Conservation (phyloP, 2,113 vertebrate species). For the Urocitellus parryii region DNA sequence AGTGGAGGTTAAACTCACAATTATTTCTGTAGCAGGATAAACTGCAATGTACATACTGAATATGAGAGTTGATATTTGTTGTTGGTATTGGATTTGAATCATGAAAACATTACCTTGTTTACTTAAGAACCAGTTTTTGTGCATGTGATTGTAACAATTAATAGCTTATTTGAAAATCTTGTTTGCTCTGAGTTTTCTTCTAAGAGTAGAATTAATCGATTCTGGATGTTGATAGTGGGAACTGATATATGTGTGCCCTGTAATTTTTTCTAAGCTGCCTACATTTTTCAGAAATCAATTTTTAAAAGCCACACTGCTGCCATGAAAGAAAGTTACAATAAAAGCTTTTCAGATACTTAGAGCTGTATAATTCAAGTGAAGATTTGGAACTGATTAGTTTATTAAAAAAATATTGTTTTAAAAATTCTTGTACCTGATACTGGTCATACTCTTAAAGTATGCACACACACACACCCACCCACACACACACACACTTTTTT, state of each 20-base stretch:
- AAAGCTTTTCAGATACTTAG: not conserved
- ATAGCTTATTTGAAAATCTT: slow-evolving; percentile 39
- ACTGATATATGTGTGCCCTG: not conserved
- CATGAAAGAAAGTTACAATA: not conserved
- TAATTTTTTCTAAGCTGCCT: slow-evolving; percentile 43
- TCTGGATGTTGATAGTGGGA: not conserved
- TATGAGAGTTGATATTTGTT: not conserved
- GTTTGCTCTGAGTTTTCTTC: slow-evolving; percentile 31
- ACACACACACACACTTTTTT: too few species aligned
- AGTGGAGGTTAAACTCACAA: not conserved
- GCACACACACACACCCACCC: too few species aligned
- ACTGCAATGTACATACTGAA: not conserved
- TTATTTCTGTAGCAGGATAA: not conserved
- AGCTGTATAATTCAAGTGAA: not conserved
- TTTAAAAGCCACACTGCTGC: not conserved
- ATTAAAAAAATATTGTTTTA: not conserved
- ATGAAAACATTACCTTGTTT: slow-evolving; percentile 25
- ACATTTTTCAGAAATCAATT: slow-evolving; percentile 50
- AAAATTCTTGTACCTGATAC: not conserved
- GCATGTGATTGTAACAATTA: slow-evolving; percentile 62
- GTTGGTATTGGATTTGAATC: slow-evolving; percentile 44
- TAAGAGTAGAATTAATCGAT: slow-evolving; percentile 67
- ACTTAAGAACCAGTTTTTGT: slow-evolving; percentile 33
- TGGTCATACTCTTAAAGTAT: not conserved
- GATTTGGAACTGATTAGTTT: not conserved